These are phyloP conservation scores for Iphiclides podalirius DNA, from an alignment of 2,888 invertebrate species.

Conservation along the genomic window DNA sequence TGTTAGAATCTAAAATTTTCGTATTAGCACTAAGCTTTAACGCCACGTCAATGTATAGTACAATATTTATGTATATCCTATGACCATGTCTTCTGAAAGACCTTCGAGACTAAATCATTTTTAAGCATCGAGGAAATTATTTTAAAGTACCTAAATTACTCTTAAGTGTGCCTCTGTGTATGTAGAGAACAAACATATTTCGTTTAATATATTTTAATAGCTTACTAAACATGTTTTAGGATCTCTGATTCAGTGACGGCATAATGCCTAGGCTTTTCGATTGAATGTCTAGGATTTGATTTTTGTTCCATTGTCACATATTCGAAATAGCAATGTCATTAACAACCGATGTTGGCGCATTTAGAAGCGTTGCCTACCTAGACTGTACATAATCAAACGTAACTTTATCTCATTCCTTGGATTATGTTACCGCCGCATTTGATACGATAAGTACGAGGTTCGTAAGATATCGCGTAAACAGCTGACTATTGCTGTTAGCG, in stretches of 20 bases:
- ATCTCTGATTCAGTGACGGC: background rate
- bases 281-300: background rate
- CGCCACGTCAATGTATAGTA: too few species aligned
- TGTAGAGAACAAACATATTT: background rate
- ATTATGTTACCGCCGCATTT: background rate
- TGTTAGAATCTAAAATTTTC: too few species aligned
- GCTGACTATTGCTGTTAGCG: background rate
- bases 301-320: too few species aligned
- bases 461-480: background rate
- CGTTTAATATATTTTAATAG: background rate
- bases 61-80: too few species aligned
- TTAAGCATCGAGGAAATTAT: too few species aligned
- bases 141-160: background rate
- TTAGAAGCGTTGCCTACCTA: too few species aligned
- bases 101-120: too few species aligned
- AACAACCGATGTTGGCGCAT: too few species aligned
- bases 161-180: background rate
- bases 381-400: background rate
- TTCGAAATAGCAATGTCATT: too few species aligned
- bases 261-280: background rate
- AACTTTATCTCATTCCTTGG: background rate
- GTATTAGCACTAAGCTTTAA: too few species aligned
- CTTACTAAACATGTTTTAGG: background rate
- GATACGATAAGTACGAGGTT: background rate
- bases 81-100: too few species aligned